Conservation (phyloP, 2,113 vertebrate genomes). For the Zosterops borbonicus region DNA sequence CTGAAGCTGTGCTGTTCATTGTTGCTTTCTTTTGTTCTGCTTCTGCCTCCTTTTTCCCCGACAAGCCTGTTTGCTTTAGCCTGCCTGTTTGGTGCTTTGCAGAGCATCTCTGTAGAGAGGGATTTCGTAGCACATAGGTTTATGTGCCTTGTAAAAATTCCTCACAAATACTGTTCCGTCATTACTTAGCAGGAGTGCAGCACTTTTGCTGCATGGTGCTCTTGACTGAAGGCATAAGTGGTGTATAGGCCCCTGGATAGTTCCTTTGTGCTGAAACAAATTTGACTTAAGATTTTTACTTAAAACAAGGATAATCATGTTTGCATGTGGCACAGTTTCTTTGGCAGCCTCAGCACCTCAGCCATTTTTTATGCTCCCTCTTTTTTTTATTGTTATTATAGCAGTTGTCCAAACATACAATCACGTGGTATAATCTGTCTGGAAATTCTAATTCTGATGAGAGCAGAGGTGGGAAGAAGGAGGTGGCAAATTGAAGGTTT, state of each 20-base stretch:
- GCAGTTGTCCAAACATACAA: slow-evolving; percentile 55
- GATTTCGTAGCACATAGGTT: background rate
- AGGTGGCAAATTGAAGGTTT: slow-evolving; percentile 59
- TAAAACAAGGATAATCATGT: slow-evolving; percentile 23
- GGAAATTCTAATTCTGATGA: slow-evolving; percentile 59
- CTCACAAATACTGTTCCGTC: background rate
- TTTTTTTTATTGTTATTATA: slow-evolving; percentile 31
- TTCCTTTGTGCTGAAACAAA: slow-evolving; percentile 11
- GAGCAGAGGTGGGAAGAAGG: slow-evolving; percentile 48
- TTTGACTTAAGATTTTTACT: slow-evolving; percentile 35
- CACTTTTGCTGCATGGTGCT: background rate
- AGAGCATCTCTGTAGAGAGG: background rate
- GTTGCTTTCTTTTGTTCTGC: slow-evolving; percentile 25
- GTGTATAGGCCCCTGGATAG: background rate
- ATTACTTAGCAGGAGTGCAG: background rate
- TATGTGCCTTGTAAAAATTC: slow-evolving; percentile 28
- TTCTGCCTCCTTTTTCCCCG: background rate
- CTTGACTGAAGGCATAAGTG: slow-evolving; percentile 13
- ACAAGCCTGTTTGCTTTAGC: background rate
- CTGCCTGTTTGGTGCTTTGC: background rate
- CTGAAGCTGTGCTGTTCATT: background rate
- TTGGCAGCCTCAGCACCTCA: slow-evolving; percentile 32
- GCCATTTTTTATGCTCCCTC: slow-evolving; percentile 1
- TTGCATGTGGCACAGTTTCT: slow-evolving; percentile 26
- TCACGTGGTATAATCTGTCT: slow-evolving; percentile 46